These are phyloP conservation scores for Gari tellinella DNA, from an alignment of 2,888 invertebrate species.

Conservation along the genomic window DNA sequence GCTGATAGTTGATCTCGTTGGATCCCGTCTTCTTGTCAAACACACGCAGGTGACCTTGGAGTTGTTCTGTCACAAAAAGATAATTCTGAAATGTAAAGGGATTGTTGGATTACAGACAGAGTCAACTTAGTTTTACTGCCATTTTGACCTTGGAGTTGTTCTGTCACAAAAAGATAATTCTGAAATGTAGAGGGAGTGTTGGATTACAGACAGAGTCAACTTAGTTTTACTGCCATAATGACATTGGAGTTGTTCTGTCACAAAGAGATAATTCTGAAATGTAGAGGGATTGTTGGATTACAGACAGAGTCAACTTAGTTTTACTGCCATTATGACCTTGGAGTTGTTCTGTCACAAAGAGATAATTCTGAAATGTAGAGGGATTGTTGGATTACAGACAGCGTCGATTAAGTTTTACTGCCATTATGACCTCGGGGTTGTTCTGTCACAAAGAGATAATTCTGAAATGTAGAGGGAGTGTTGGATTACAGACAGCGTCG, in stretches of 20 bases:
- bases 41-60: constrained; percentile 73
- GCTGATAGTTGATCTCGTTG: constrained; percentile 75
- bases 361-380: constrained; percentile 70
- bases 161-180: constrained; percentile 81
- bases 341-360: constrained; percentile 80
- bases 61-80: constrained; percentile 80
- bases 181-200: constrained; percentile 45
- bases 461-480: constrained; percentile 60
- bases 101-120: too few species aligned
- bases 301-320: too few species aligned
- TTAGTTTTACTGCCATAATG: too few species aligned
- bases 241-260: constrained; percentile 77
- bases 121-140: too few species aligned
- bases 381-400: too few species aligned
- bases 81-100: constrained; percentile 68
- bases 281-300: too few species aligned
- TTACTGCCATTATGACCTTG: constrained; percentile 73
- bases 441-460: constrained; percentile 80
- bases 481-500: too few species aligned
- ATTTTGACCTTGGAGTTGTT: constrained; percentile 75
- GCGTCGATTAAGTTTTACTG: too few species aligned
- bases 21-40: constrained; percentile 70
- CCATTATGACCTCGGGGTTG: constrained; percentile 72
- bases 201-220: too few species aligned
- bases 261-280: constrained; percentile 79